Evolutionary conservation across 1,140 invertebrate species (phyloP), one percentile per base, ranked within the genome.

Genomic region (Drosophila pseudoananassae): DNA sequence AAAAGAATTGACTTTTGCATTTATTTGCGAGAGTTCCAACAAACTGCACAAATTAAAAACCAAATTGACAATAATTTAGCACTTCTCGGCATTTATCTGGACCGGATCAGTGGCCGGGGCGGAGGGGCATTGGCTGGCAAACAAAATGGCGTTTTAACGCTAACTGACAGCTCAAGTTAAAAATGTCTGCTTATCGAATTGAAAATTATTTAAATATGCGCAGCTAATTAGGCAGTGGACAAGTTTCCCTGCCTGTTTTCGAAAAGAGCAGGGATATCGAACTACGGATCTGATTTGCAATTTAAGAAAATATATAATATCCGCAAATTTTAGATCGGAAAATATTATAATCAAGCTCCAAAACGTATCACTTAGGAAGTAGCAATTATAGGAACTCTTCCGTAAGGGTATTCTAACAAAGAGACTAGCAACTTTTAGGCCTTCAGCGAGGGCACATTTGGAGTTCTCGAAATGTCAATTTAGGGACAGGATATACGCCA

Each of bases 171-270:
- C 83, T 89, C 84, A 90, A 90, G 83, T 90, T 90, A 76, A 85
- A 89, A 90, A 84, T 85, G 88, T 90, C 88, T 90, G 83, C 88
- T 89, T 90, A 90, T 90, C 80, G 87, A 90, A 90, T 85, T 69
- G 84, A 52, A 83, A 90, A 89, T 90, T 90, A 90, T 90, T 90
- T 90, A 90, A 90, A 85, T 89, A 90, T 88, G 68, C 83, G 77
- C 60, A 79, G 89, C 88, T 90, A 90, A 90, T 90, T 90, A 90
- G 88, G 78, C 83, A 79, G 79, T 70, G 70, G 75, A 88, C 87
- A 81, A 90, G 85, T 69, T 55, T 72, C 56, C 56, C 64, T 82
- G 64, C 66, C 76, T 60, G 54, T 36, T 25, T 14, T 27, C 8
- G 4, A 12, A 15, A 9, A 10, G 10, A 9, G 1, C 6, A 45